phyloP scores from a whole-genome alignment of 1,140 invertebrate species.

The Heliconius congener region DNA sequence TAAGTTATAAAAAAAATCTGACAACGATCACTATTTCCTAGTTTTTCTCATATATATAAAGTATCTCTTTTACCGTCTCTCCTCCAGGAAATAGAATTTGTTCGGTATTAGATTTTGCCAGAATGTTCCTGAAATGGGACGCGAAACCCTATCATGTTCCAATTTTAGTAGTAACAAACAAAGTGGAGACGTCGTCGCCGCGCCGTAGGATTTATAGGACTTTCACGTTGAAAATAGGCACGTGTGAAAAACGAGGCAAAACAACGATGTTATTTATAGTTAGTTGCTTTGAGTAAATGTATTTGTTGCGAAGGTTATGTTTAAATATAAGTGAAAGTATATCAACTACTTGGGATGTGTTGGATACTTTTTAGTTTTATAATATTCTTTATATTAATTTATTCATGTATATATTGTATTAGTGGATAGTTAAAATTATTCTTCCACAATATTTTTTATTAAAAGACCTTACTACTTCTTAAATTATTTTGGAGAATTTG shows the following conservation, averaged over 20 bases:
- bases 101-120: conserved; percentile 10
- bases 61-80: neutral
- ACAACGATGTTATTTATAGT: neutral
- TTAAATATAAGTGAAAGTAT: neutral
- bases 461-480: no score
- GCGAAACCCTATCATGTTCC: conserved; percentile 30
- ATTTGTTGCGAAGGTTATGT: neutral
- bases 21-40: no score
- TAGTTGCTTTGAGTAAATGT: conserved; percentile 7
- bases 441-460: no score
- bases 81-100: neutral
- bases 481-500: no score
- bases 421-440: no score
- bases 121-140: conserved; percentile 25
- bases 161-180: conserved; percentile 31
- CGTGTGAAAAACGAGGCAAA: conserved; percentile 15
- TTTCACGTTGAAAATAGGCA: conserved; percentile 18
- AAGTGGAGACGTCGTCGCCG: conserved; percentile 31
- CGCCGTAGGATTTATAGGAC: conserved; percentile 22
- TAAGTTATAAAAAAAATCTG: no score
- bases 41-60: neutral
- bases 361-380: neutral
- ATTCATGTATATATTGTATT: no score
- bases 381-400: no score
- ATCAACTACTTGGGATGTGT: neutral